A percentile compares a stretch with the other conserved stretches of the same genome.
Conservation (phyloP, 2,113 vertebrate species). For the Cacatua alba region DNA sequence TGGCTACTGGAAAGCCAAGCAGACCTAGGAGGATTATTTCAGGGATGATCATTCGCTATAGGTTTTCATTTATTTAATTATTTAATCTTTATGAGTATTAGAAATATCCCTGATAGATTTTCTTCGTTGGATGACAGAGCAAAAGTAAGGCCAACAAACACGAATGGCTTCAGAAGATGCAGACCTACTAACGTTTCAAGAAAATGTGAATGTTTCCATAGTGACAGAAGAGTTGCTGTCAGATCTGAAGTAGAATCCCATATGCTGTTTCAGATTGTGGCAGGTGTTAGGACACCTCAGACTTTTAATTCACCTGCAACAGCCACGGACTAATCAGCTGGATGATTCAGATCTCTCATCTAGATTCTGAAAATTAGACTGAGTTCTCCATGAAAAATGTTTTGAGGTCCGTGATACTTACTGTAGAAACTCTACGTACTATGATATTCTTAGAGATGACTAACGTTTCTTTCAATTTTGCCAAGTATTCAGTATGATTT, state of each 20-base stretch:
- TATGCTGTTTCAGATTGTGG: background rate
- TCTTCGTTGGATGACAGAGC: background rate
- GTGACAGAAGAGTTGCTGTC: slow-evolving; percentile 3
- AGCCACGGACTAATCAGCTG: background rate
- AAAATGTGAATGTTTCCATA: slow-evolving; percentile 4
- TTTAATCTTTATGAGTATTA: background rate
- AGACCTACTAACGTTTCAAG: background rate
- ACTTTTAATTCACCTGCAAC: background rate
- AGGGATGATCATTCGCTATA: background rate
- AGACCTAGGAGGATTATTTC: background rate
- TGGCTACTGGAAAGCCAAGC: background rate
- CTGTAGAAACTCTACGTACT: background rate
- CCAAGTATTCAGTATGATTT: background rate
- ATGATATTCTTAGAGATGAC: background rate
- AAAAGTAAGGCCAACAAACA: background rate
- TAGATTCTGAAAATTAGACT: background rate
- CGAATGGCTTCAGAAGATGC: background rate
- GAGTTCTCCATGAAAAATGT: background rate
- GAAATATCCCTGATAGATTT: background rate
- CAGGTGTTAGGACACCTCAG: background rate
- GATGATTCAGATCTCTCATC: background rate
- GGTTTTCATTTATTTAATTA: background rate
- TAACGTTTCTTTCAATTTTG: background rate
- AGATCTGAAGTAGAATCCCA: background rate
- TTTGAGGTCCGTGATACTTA: background rate